Evolutionary conservation across 1,140 invertebrate species (phyloP).

Genomic region (Ceratosolen fusciceps): DNA sequence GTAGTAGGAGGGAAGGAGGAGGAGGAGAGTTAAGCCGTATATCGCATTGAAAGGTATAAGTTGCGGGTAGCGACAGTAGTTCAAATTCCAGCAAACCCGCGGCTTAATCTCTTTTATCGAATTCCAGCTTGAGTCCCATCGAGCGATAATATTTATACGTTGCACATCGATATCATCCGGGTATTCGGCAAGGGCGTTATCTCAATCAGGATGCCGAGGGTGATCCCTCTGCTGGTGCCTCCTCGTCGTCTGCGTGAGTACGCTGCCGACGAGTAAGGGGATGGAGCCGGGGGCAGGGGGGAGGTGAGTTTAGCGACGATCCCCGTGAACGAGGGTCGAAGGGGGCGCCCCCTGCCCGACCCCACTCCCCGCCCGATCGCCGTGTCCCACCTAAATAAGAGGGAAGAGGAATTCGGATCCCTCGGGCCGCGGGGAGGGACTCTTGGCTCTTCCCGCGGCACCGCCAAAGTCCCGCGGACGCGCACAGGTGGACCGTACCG

Average conservation of each 20-base stretch:
- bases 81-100: not conserved
- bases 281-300: too few relatives aligned
- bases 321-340: not conserved
- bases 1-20: too few relatives aligned
- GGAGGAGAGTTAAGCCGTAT: too few relatives aligned
- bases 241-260: too few relatives aligned
- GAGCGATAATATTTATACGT: not conserved
- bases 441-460: not conserved
- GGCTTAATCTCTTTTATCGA: not conserved
- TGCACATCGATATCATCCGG: not conserved
- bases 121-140: not conserved
- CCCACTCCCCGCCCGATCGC: not conserved
- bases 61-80: not conserved
- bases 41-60: too few relatives aligned
- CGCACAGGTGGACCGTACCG: not conserved
- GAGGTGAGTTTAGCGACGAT: not conserved
- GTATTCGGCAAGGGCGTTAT: not conserved
- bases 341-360: not conserved
- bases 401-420: not conserved
- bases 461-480: not conserved
- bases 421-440: too few relatives aligned
- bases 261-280: too few relatives aligned
- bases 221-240: too few relatives aligned
- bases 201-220: not conserved
- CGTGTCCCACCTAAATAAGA: not conserved